Percentiles rank a stretch among this genome's conserved stretches.
Conservation (phyloP, 2,797 vertebrate genomes). For the Danio kyathit region DNA sequence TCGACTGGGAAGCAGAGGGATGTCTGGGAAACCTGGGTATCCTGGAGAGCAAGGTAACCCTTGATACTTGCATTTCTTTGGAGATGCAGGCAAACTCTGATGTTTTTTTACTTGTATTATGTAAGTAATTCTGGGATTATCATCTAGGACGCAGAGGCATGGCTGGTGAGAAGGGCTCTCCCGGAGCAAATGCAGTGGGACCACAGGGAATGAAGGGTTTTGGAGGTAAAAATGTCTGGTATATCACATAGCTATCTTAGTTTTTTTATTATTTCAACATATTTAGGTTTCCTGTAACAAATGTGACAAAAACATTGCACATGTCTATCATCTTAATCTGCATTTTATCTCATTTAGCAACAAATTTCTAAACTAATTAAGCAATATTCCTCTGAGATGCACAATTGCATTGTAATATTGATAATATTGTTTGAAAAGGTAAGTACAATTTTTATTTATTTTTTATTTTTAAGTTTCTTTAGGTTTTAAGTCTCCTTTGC, state of each 20-base stretch:
- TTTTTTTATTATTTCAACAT: neutral
- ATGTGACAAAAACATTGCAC: neutral
- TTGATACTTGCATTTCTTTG: neutral
- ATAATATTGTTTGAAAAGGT: no score
- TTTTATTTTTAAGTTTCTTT: no score
- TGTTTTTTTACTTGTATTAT: neutral
- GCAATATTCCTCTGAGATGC: no score
- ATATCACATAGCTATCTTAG: neutral
- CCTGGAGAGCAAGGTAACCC: conserved; percentile 83
- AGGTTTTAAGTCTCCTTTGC: no score
- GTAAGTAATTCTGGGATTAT: neutral
- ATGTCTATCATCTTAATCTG: neutral
- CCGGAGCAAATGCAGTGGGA: conserved; percentile 75
- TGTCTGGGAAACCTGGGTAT: conserved; percentile 75
- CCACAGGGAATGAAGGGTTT: conserved; percentile 78
- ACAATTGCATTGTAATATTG: no score
- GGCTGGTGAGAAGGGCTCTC: conserved; percentile 72
- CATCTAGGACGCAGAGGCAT: conserved; percentile 74
- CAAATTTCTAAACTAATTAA: no score
- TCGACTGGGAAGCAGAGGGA: conserved; percentile 71
- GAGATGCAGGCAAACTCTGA: neutral
- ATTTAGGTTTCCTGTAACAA: neutral
- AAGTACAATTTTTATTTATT: no score
- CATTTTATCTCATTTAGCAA: neutral
- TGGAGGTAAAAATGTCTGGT: conserved; percentile 69